phyloP scores from a whole-genome alignment of 2,113 vertebrate genomes.

The Corapipo altera region DNA sequence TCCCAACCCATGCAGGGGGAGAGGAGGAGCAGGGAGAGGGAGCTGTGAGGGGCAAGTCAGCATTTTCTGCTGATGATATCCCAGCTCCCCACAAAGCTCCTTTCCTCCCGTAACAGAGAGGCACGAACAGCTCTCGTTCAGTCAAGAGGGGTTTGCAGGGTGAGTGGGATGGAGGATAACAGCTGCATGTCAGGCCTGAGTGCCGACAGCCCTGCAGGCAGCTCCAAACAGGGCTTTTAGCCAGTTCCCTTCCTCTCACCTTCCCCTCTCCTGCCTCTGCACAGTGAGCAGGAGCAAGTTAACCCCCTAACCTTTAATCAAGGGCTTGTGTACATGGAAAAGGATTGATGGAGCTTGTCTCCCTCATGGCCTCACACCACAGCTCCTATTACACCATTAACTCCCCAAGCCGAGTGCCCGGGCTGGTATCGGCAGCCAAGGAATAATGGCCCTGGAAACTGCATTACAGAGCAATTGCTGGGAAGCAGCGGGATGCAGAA shows the following conservation, averaged over 20 bases:
- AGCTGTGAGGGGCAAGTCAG: neutral
- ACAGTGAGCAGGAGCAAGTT: neutral
- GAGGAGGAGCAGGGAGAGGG: neutral
- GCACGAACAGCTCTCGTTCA: neutral
- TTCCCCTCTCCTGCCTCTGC: neutral
- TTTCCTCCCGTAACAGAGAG: neutral
- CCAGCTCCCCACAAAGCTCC: neutral
- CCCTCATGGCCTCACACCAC: neutral
- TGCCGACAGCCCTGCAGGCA: neutral
- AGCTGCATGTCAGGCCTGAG: neutral
- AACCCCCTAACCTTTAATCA: neutral
- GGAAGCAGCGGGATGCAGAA: neutral
- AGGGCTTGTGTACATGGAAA: neutral
- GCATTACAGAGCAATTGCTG: neutral
- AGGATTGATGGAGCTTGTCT: slow-evolving; percentile 19
- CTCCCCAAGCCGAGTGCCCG: neutral
- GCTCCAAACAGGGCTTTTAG: neutral
- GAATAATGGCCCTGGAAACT: neutral
- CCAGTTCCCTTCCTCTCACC: neutral
- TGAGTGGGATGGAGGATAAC: neutral
- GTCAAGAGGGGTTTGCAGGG: neutral
- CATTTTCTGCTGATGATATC: neutral
- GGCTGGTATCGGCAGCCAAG: neutral
- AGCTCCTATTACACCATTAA: neutral
- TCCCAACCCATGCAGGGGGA: rapidly evolving